phyloP scores from a whole-genome alignment of 2,797 vertebrate genomes.

The Steatocranus sp. region DNA sequence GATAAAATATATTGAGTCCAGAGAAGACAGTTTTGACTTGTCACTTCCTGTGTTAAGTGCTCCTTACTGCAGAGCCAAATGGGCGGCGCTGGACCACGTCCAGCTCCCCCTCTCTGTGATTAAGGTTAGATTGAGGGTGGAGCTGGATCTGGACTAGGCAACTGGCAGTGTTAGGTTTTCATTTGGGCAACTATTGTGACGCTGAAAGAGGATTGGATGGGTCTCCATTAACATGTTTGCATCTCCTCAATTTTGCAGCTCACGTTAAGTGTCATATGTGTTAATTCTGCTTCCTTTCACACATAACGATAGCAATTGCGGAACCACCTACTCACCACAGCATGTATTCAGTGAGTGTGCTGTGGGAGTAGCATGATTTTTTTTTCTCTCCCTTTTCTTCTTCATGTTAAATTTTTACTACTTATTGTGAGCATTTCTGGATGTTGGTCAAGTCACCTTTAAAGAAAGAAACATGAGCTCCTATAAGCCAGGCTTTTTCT shows the following conservation, averaged over 20 bases:
- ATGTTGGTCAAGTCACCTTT: not conserved
- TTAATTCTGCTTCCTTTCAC: constrained; percentile 35
- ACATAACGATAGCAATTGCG: not conserved
- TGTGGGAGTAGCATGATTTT: not conserved
- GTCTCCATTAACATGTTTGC: not conserved
- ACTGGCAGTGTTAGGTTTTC: not conserved
- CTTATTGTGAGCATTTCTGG: not conserved
- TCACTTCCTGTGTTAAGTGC: constrained; percentile 3
- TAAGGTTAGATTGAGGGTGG: not conserved
- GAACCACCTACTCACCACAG: constrained; percentile 19
- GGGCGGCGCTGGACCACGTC: not conserved
- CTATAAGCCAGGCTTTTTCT: not conserved
- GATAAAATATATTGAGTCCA: not conserved
- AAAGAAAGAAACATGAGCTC: not conserved
- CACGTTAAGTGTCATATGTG: not conserved
- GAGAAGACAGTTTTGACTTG: not conserved
- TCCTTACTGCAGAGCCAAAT: not conserved
- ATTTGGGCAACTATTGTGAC: not conserved
- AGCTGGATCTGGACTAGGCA: not conserved
- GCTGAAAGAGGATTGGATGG: not conserved
- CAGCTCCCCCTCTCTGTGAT: not conserved
- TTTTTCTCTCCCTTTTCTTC: not conserved
- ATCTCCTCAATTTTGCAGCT: not conserved
- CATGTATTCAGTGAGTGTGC: not conserved
- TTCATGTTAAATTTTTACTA: not conserved